Evolutionary conservation across 1,140 invertebrate genomes (phyloP).

Genomic region (Euwallacea fornicatus): DNA sequence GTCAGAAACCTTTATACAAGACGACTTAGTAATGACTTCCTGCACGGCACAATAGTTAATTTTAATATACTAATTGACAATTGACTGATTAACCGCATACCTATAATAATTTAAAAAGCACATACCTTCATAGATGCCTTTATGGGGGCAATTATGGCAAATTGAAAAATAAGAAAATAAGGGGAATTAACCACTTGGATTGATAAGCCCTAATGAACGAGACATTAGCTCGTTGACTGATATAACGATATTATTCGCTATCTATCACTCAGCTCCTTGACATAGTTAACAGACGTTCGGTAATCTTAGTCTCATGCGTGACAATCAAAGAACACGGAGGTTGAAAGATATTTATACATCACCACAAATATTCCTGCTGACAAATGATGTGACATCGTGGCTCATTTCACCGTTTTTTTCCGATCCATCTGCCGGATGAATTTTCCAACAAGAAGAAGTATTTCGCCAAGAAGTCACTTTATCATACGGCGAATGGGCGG

Average conservation of each 20-base stretch:
- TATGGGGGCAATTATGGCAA: neutral
- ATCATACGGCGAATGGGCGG: slow-evolving; percentile 27
- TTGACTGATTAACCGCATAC: slow-evolving; percentile 2
- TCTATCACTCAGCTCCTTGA: no score
- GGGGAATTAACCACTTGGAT: no score
- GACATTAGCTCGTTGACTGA: no score
- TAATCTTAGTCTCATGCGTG: no score
- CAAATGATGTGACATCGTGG: slow-evolving; percentile 31
- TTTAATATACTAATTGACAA: neutral
- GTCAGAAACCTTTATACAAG: no score
- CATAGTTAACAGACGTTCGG: no score
- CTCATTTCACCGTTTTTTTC: slow-evolving; percentile 23
- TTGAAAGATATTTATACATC: slow-evolving; percentile 6
- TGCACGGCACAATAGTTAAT: neutral
- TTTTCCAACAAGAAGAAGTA: slow-evolving; percentile 24
- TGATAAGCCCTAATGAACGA: no score
- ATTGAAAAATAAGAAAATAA: no score
- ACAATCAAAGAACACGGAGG: no score
- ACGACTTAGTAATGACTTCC: neutral
- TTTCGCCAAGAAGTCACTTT: slow-evolving; percentile 27
- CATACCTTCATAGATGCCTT: neutral
- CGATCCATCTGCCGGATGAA: slow-evolving; percentile 30
- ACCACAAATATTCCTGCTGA: slow-evolving; percentile 22
- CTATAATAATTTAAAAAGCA: neutral
- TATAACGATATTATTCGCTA: no score